These are phyloP conservation scores for Ardeotis arabs DNA, from an alignment of 2,113 vertebrate species.

Conservation along the genomic window DNA sequence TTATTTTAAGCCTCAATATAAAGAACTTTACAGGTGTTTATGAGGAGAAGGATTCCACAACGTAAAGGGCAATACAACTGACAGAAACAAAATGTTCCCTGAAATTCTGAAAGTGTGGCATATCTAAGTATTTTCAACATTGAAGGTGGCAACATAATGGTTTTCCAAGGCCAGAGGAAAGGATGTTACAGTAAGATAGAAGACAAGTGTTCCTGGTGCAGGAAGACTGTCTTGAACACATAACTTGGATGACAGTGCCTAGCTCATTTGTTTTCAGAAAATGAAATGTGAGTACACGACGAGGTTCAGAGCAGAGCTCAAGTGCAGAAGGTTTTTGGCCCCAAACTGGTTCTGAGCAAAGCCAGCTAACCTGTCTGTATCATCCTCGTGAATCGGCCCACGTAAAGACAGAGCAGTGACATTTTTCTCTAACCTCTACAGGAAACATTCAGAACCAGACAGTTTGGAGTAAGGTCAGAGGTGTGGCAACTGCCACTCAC, in stretches of 20 bases:
- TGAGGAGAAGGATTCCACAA: not conserved
- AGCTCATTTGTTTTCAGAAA: not conserved
- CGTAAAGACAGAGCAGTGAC: rapidly evolving
- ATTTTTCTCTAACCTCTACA: not conserved
- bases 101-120: not conserved
- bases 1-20: not conserved
- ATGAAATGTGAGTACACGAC: not conserved
- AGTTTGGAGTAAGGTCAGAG: not conserved
- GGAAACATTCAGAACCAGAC: not conserved
- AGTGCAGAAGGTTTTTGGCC: not conserved
- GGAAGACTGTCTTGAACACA: rapidly evolving
- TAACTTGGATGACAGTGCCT: not conserved
- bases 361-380: not conserved
- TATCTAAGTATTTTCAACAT: not conserved
- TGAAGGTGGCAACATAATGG: not conserved
- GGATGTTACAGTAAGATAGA: not conserved
- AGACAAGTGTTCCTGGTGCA: too few species aligned
- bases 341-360: not conserved
- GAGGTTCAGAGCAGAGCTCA: not conserved
- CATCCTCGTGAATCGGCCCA: too few species aligned
- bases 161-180: not conserved
- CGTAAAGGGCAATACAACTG: not conserved
- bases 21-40: not conserved
- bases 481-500: not conserved
- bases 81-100: not conserved